Evolutionary conservation across 2,888 invertebrate genomes (phyloP).

Genomic region (Zaprionus obscuricornis): DNA sequence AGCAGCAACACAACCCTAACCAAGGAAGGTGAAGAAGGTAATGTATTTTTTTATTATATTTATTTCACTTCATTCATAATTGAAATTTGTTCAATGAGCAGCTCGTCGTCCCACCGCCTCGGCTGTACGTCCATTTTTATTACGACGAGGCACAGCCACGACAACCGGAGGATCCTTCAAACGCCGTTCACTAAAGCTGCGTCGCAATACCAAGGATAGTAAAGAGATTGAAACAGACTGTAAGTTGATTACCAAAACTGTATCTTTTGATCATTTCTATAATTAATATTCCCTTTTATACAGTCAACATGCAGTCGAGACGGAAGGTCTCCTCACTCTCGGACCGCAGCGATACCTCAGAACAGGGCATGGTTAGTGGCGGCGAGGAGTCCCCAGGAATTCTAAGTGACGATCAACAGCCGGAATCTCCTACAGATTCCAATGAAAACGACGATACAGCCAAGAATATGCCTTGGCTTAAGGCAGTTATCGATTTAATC

Average conservation of each 20-base stretch:
- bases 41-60: background rate
- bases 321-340: constrained; percentile 96
- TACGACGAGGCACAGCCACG: constrained; percentile 90
- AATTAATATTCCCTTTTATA: background rate
- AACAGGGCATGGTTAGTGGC: constrained; percentile 86
- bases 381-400: constrained; percentile 88
- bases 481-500: constrained; percentile 91
- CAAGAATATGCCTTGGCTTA: constrained; percentile 96
- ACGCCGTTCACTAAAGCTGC: constrained; percentile 91
- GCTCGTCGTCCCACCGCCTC: constrained; percentile 84
- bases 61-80: too few relatives aligned
- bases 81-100: background rate
- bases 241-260: too few relatives aligned
- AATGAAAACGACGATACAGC: constrained; percentile 95
- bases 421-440: constrained; percentile 94
- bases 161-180: constrained; percentile 91
- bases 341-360: constrained; percentile 95
- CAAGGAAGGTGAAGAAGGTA: constrained; percentile 85
- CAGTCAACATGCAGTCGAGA: constrained; percentile 93
- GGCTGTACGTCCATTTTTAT: constrained; percentile 87
- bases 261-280: background rate
- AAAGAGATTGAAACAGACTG: constrained; percentile 92
- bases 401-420: constrained; percentile 96
- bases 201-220: constrained; percentile 90
- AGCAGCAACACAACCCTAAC: constrained; percentile 97